Base-by-base conservation (phyloP, 2,113 vertebrate genomes). In the Puntigrus tetrazona region DNA sequence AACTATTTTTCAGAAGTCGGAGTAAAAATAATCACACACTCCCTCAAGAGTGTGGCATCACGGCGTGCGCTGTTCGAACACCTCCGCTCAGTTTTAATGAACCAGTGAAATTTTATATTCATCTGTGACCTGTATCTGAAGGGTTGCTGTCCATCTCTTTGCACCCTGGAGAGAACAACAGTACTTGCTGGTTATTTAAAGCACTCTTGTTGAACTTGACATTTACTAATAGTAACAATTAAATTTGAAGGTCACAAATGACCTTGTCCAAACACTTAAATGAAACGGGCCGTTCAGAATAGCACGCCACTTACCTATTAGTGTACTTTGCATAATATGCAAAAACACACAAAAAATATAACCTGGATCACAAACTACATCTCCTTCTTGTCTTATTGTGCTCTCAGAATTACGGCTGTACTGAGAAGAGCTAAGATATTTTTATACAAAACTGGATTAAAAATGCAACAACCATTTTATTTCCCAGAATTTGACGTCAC, bases 141-240 rank as follows among this genome's bases (percentile, higher is more conserved):
- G 1, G 8, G 20, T 45, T 27, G 31, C 27, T 45, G 78, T 65
- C 78, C 31, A 67, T 57, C 11, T 18, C 70, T 74, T 41, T 59
- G 7, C n/a, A 18, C 2, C 70, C 41, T 47, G 25, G 65, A 75
- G 78, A 34, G 13, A 43, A 20, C 20, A 55, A 25, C 4, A 65
- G 25, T n/a, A 50, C 31, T 70, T 65, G 14, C 18, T 69, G 73
- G 27, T 69, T 67, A 76, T 78, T 77, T 45, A 18, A 84, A 50
- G 61, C 75, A 70, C 34, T 43, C 38, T 61, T 65, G 57, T 45
- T 65, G 8, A 65, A 45, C 31, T 55, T 78, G 75, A 57, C 75
- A 78, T 78, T 78, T 78, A 78, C 47, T 18, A 75, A 47, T 38
- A 52, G n/a, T 52, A 52, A 36, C 8, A n/a, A 20, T 36, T 36